A percentile compares a stretch with the other conserved stretches of the same genome.
Evolutionary conservation across 2,888 invertebrate genomes (phyloP).

Genomic region (Latrodectus elegans): DNA sequence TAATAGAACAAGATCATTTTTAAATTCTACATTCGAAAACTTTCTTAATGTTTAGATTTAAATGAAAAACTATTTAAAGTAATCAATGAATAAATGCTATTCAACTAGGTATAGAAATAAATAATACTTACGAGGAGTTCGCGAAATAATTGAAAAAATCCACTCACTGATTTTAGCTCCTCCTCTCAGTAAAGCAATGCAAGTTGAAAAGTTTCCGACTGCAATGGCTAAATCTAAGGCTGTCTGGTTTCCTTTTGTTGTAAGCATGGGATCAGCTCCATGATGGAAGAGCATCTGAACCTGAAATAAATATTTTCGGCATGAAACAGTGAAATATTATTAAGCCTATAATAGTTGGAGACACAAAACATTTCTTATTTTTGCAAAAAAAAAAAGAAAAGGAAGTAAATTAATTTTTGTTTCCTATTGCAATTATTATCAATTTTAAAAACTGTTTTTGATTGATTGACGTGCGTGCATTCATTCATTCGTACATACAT

Average conservation of each 20-base stretch:
- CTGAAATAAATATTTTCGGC: neutral
- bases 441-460: no score
- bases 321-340: neutral
- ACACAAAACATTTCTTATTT: neutral
- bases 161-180: constrained; percentile 21
- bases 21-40: no score
- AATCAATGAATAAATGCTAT: no score
- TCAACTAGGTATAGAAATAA: no score
- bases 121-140: no score
- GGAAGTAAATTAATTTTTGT: neutral
- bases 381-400: neutral
- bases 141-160: neutral
- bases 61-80: no score
- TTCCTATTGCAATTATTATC: no score
- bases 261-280: constrained; percentile 1
- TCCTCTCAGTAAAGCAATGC: neutral
- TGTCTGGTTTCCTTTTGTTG: constrained; percentile 19
- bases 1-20: no score
- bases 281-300: constrained; percentile 6
- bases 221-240: constrained; percentile 32
- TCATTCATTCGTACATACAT: no score
- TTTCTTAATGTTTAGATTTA: no score
- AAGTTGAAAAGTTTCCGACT: neutral
- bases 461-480: no score
- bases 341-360: no score